These are phyloP conservation scores for Setipinna tenuifilis DNA, from an alignment of 2,797 vertebrate species.

Conservation along the genomic window DNA sequence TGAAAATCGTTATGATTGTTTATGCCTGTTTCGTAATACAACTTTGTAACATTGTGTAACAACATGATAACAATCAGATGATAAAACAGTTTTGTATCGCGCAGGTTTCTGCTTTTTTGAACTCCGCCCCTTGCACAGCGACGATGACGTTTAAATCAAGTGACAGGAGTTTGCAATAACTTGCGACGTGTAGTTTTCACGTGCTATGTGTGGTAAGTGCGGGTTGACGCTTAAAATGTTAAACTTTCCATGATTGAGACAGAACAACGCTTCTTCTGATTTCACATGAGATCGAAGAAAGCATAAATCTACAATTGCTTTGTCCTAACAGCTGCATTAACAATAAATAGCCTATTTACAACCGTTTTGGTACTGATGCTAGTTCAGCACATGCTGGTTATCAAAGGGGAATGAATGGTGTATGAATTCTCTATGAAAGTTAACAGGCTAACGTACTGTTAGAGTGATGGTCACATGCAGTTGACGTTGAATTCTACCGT, in stretches of 20 bases:
- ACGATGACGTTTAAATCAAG: constrained; percentile 59
- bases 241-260: background rate
- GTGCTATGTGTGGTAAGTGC: constrained; percentile 65
- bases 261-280: background rate
- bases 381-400: background rate
- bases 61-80: background rate
- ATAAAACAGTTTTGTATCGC: background rate
- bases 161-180: background rate
- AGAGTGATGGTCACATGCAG: background rate
- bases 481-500: background rate
- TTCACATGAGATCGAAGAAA: background rate
- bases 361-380: background rate
- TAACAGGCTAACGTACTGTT: background rate
- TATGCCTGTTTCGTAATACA: too few species aligned
- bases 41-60: too few species aligned
- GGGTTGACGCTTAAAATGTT: background rate
- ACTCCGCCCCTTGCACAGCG: background rate
- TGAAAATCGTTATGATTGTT: background rate
- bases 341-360: background rate
- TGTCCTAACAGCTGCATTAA: background rate
- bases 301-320: background rate
- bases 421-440: too few species aligned
- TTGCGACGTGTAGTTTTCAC: constrained; percentile 62
- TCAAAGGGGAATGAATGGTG: background rate
- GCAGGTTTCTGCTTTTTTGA: background rate